phyloP scores from a whole-genome alignment of 2,113 vertebrate species.

The Hippocampus zosterae region DNA sequence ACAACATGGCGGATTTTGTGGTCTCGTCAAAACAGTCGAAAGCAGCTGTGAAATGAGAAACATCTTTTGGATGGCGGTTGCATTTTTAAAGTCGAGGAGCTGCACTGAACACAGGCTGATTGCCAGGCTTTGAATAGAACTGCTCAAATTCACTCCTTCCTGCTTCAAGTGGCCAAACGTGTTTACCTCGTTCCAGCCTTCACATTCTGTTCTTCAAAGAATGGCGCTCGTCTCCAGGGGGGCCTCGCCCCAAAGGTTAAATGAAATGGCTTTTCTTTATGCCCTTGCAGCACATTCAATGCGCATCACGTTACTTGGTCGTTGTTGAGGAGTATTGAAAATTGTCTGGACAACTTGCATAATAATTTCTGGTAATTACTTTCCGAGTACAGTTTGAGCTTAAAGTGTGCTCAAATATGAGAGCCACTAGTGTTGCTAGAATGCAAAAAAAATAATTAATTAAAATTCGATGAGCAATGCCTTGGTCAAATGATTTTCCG shows the following conservation, averaged over 20 bases:
- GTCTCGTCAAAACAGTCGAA: constrained; percentile 15
- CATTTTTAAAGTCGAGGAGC: not conserved
- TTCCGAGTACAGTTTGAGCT: not conserved
- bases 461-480: not conserved
- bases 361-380: not conserved
- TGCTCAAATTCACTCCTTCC: not conserved
- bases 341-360: not conserved
- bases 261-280: not conserved
- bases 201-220: not conserved
- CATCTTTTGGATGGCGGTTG: not conserved
- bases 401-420: no score
- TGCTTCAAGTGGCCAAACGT: not conserved
- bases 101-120: not conserved
- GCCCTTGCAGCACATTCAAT: not conserved
- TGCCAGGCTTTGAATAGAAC: not conserved
- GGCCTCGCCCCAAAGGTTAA: not conserved
- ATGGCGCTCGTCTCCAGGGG: not conserved
- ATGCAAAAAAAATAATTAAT: not conserved
- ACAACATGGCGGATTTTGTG: constrained; percentile 35
- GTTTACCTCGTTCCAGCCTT: constrained; percentile 5
- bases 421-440: no score
- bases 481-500: not conserved
- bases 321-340: not conserved
- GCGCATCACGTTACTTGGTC: not conserved
- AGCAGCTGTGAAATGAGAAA: not conserved